Conservation (phyloP, 2,797 vertebrate species). For the Ctenochaetus hawaiiensis region DNA sequence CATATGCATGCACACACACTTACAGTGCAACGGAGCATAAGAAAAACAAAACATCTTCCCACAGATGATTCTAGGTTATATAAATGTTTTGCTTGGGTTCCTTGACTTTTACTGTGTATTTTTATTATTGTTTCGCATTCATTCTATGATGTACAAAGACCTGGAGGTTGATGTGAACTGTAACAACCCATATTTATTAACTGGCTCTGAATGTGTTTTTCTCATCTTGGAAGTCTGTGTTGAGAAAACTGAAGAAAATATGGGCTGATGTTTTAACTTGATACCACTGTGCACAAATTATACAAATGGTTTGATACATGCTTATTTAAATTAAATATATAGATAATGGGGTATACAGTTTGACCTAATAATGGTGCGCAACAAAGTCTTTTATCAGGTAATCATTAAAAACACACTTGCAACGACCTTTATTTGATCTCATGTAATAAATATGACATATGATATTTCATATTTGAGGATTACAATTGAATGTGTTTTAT, state of each 20-base stretch:
- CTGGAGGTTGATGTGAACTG: slow-evolving; percentile 13
- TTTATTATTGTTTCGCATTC: slow-evolving; percentile 31
- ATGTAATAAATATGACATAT: not conserved
- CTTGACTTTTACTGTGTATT: slow-evolving; percentile 63
- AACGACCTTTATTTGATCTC: not conserved
- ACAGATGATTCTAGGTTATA: slow-evolving; percentile 71
- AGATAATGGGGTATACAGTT: too few species aligned
- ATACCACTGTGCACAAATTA: not conserved
- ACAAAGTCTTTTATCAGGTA: not conserved
- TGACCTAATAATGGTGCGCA: not conserved
- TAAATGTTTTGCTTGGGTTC: slow-evolving; percentile 65
- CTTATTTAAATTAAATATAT: too few species aligned
- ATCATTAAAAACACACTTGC: not conserved
- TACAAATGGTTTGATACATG: not conserved
- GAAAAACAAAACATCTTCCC: slow-evolving; percentile 70
- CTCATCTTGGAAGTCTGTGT: not conserved
- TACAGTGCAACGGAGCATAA: slow-evolving; percentile 29
- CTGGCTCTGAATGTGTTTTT: slow-evolving; percentile 1
- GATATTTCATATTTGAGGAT: not conserved
- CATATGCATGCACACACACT: slow-evolving; percentile 31
- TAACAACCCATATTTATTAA: slow-evolving; percentile 13
- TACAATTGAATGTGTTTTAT: not conserved
- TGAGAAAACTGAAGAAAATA: slow-evolving; percentile 1
- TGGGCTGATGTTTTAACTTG: not conserved
- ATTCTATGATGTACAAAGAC: slow-evolving; percentile 27